These are phyloP conservation scores for Agrochola circellaris DNA, from an alignment of 2,888 invertebrate species.

Conservation along the genomic window DNA sequence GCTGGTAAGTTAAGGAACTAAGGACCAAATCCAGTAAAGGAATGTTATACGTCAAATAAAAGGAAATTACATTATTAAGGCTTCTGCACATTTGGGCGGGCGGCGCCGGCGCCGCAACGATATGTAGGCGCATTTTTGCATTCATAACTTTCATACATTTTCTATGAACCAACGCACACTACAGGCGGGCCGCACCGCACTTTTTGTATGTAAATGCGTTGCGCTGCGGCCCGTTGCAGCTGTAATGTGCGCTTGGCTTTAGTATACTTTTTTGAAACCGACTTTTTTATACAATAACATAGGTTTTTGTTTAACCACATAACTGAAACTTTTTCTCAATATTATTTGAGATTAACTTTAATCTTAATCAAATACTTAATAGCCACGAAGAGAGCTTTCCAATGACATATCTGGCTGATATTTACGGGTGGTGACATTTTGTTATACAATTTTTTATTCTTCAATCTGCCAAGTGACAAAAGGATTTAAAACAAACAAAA, in stretches of 20 bases:
- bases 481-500: slow-evolving; percentile 16
- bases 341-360: neutral
- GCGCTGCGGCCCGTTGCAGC: neutral
- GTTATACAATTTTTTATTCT: neutral
- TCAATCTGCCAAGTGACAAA: slow-evolving; percentile 27
- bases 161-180: neutral
- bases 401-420: slow-evolving; percentile 2
- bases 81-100: neutral
- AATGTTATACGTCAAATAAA: neutral
- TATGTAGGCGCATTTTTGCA: no score
- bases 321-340: neutral
- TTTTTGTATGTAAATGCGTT: neutral
- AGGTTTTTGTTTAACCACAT: neutral
- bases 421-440: slow-evolving; percentile 3
- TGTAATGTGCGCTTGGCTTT: neutral
- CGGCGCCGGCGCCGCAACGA: no score
- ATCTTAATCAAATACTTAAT: neutral
- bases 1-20: neutral
- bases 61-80: neutral
- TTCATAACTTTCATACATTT: neutral
- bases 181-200: neutral
- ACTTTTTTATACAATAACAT: neutral
- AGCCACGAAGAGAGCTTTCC: neutral
- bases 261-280: neutral
- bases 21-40: neutral